Evolutionary conservation across 2,113 vertebrate species (phyloP).

Genomic region (Hoplias malabaricus): DNA sequence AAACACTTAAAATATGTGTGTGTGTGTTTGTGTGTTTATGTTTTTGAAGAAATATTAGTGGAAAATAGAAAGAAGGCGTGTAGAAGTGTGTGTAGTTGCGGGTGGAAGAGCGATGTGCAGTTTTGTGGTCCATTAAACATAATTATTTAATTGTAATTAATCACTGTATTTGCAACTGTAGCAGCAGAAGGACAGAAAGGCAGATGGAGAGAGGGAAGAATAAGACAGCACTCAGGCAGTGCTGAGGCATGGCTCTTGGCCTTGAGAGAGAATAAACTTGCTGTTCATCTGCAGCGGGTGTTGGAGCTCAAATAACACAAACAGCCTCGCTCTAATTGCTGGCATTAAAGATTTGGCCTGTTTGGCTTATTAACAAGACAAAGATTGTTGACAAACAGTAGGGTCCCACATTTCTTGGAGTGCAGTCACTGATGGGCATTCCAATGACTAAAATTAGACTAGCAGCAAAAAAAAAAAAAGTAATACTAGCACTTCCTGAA

Average conservation of each 20-base stretch:
- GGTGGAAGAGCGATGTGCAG: neutral
- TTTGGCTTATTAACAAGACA: constrained; percentile 41
- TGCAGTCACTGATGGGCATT: constrained; percentile 16
- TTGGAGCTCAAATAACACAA: constrained; percentile 22
- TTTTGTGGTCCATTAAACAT: neutral
- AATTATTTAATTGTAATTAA: neutral
- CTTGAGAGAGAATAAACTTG: neutral
- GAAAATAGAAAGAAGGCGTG: neutral
- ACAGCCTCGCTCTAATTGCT: constrained; percentile 34
- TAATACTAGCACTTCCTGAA: neutral
- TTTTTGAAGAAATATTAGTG: neutral
- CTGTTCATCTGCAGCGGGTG: constrained; percentile 1
- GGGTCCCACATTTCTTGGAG: neutral
- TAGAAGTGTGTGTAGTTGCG: neutral
- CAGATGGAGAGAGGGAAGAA: neutral
- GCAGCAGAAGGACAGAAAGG: neutral
- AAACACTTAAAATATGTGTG: neutral
- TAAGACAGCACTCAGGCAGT: neutral
- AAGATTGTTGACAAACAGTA: constrained; percentile 28
- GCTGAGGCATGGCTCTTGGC: neutral
- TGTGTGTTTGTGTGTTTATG: neutral
- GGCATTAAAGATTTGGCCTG: constrained; percentile 13
- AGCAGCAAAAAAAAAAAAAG: neutral
- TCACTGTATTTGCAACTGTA: neutral
- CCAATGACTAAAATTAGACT: neutral